Base-by-base conservation (phyloP, 2,888 invertebrate genomes). In the Tenthredo mesomela region DNA sequence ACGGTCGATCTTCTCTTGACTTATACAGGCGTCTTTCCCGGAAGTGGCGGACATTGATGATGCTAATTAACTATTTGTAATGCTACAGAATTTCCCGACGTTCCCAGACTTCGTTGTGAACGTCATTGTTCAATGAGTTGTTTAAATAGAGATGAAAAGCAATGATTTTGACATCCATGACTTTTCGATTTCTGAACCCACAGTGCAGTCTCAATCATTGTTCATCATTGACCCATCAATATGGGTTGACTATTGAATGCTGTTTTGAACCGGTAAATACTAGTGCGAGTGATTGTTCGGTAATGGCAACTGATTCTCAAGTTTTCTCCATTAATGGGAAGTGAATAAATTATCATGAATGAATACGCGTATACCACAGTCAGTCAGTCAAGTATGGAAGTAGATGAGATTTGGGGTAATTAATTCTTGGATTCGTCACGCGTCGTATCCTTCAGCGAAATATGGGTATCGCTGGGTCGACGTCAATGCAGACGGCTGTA, bases 361-460 rank as follows among this genome's bases (percentile, higher is more conserved):
- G 4, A 65, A 67, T 67, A 29, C 6, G 25, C 10, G 29, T 33
- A 12, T 15, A 15, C 4, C 29, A 25, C 65, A 65, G 65, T 65
- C 65, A 33, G 71, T 43, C 43, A 10, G 40, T 29, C 43, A 40
- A 43, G 40, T 73, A 3, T 67, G 67, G 33, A 67, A 67, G 67
- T 67, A 67, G 33, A 67, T 18, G 33, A 33, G 6, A 67, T 43
- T 43, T 43, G 43, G 43, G 71, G 71, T 73, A 73, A 73, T 73
- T 73, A 73, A 73, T 73, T 73, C 71, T 73, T 73, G 40, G 43
- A 73, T 43, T 73, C 71, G 71, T 67, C 67, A 73, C 40, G 71
- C 71, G 71, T 73, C 71, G 40, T 43, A 73, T 73, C 40, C 71
- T 67, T 67, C 67, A 29, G 15, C 71, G 71, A 43, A 43, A 73